These are phyloP conservation scores for Pristionchus entomophagus DNA, from an alignment of 2,888 invertebrate species.

Conservation along the genomic window DNA sequence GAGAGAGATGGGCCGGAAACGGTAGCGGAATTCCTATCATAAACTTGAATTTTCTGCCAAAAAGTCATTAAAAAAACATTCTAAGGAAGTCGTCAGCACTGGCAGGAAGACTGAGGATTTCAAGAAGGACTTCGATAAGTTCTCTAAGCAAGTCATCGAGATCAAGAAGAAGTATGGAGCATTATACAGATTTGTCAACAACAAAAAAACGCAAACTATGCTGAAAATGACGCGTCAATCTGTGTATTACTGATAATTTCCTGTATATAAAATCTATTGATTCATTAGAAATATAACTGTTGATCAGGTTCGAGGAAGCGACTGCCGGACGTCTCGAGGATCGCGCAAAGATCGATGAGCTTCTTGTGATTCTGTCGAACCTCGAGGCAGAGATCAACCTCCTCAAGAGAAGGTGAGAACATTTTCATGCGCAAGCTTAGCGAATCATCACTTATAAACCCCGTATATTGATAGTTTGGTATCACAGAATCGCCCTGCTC, in stretches of 20 bases:
- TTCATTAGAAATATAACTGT: background rate
- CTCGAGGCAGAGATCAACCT: slow-evolving; percentile 78
- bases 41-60: background rate
- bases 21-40: background rate
- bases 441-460: too few relatives aligned
- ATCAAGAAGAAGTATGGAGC: slow-evolving; percentile 63
- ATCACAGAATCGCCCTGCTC: slow-evolving; percentile 69
- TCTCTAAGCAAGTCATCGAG: slow-evolving; percentile 64
- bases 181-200: too few relatives aligned
- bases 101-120: slow-evolving; percentile 57
- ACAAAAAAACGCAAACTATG: too few relatives aligned
- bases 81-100: slow-evolving; percentile 58
- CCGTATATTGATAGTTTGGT: too few relatives aligned
- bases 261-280: background rate
- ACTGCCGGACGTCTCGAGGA: slow-evolving; percentile 69
- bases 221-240: too few relatives aligned
- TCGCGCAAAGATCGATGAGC: slow-evolving; percentile 77
- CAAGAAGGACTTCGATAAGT: slow-evolving; percentile 62
- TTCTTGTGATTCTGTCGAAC: slow-evolving; percentile 78
- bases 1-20: background rate
- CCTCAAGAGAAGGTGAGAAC: slow-evolving; percentile 64
- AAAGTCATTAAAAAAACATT: background rate
- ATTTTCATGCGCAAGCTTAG: too few relatives aligned
- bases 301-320: slow-evolving; percentile 74
- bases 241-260: too few relatives aligned